These are phyloP conservation scores for Amphiduros pacificus DNA, from an alignment of 2,888 invertebrate species.

Conservation along the genomic window DNA sequence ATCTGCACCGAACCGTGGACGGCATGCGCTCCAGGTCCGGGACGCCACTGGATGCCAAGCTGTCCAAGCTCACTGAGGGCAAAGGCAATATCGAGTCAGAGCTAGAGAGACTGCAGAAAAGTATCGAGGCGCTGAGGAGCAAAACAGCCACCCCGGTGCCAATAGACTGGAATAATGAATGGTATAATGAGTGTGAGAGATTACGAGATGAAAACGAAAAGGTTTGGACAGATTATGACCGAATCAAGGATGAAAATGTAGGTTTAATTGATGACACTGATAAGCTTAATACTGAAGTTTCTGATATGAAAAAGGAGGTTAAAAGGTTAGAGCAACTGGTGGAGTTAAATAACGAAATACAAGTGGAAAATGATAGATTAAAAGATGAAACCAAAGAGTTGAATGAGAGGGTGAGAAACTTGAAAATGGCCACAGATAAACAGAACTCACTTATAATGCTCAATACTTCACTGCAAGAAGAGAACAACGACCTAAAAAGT, in stretches of 20 bases:
- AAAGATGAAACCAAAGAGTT: background rate
- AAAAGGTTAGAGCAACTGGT: background rate
- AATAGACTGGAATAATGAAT: conserved; percentile 1
- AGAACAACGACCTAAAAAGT: background rate
- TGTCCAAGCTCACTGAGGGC: no score
- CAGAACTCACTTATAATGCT: background rate
- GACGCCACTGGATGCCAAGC: no score
- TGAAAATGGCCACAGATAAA: no score
- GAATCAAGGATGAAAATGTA: no score
- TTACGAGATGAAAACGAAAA: no score
- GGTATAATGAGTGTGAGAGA: background rate
- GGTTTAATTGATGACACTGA: no score
- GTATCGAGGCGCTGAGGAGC: background rate
- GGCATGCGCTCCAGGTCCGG: background rate
- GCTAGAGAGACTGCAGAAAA: no score
- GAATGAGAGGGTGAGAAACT: no score
- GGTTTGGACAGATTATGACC: no score
- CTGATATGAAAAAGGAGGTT: conserved; percentile 1
- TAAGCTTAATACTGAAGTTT: no score
- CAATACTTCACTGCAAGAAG: background rate
- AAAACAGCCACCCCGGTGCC: background rate
- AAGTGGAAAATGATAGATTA: background rate
- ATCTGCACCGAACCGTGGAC: background rate
- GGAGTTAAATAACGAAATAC: background rate
- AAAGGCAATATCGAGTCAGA: background rate